Evolutionary conservation across 2,888 invertebrate genomes (phyloP).

Genomic region (Horisme vitalbata): DNA sequence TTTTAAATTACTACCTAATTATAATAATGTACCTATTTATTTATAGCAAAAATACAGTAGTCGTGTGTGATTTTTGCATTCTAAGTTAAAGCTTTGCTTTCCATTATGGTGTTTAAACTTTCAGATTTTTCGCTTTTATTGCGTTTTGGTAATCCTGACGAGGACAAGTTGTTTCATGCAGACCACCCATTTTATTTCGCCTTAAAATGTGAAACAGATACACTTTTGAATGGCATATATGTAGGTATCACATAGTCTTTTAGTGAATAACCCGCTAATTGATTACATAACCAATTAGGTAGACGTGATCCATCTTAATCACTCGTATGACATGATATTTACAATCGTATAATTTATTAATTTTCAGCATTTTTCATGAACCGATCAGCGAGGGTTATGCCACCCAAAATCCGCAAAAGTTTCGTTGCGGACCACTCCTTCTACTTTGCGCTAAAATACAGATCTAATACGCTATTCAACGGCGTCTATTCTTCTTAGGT

Average conservation of each 20-base stretch:
- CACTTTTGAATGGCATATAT: background rate
- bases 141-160: background rate
- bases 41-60: too few species aligned
- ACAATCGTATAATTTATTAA: background rate
- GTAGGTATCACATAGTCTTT: too few species aligned
- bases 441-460: conserved; percentile 25
- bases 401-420: background rate
- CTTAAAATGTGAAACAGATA: background rate
- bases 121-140: background rate
- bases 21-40: too few species aligned
- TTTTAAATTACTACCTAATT: too few species aligned
- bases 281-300: too few species aligned
- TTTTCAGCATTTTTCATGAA: conserved; percentile 29
- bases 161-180: background rate
- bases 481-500: conserved; percentile 25
- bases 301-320: background rate
- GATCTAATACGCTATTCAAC: conserved; percentile 12
- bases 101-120: background rate
- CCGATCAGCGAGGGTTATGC: conserved; percentile 22
- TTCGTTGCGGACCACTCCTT: conserved; percentile 34
- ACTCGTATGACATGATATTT: background rate
- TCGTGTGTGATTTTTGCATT: too few species aligned
- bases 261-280: too few species aligned
- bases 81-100: too few species aligned
- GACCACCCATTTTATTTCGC: background rate